Percentiles rank a stretch among this genome's conserved stretches.
Conservation (phyloP, 2,888 invertebrate genomes). For the Conomelus anceps region DNA sequence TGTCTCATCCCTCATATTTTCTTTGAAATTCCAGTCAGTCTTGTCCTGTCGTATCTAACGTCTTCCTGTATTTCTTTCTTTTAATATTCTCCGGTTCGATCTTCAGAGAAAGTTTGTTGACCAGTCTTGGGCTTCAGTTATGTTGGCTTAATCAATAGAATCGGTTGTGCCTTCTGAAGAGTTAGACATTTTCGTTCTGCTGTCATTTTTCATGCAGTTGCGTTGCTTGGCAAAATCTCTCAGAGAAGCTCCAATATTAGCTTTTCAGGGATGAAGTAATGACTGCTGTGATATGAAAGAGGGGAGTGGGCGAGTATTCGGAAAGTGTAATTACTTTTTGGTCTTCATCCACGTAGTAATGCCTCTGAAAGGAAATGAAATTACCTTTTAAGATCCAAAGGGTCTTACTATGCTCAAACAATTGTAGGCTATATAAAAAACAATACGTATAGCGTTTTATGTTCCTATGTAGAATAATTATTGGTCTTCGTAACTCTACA, state of each 20-base stretch:
- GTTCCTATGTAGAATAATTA: too few relatives aligned
- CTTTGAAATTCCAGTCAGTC: not conserved
- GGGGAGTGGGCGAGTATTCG: not conserved
- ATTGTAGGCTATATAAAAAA: too few relatives aligned
- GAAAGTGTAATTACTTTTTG: not conserved
- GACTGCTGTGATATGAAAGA: not conserved
- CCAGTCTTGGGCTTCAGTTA: not conserved
- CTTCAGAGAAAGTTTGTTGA: not conserved
- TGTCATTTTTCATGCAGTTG: not conserved
- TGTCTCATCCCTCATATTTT: too few relatives aligned
- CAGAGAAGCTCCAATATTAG: not conserved
- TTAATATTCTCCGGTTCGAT: not conserved
- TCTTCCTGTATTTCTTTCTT: not conserved
- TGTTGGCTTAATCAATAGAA: not conserved
- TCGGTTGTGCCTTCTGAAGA: not conserved
- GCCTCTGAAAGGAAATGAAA: too few relatives aligned
- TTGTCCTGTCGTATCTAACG: too few relatives aligned
- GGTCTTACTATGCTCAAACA: too few relatives aligned
- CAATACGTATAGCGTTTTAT: too few relatives aligned
- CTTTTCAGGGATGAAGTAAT: not conserved
- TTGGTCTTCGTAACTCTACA: too few relatives aligned
- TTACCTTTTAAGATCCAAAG: too few relatives aligned
- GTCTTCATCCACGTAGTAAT: not conserved
- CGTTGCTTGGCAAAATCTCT: too few relatives aligned
- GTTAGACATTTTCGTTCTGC: not conserved